Evolutionary conservation across 2,113 vertebrate genomes (phyloP).

Genomic region (Ailurus styani): DNA sequence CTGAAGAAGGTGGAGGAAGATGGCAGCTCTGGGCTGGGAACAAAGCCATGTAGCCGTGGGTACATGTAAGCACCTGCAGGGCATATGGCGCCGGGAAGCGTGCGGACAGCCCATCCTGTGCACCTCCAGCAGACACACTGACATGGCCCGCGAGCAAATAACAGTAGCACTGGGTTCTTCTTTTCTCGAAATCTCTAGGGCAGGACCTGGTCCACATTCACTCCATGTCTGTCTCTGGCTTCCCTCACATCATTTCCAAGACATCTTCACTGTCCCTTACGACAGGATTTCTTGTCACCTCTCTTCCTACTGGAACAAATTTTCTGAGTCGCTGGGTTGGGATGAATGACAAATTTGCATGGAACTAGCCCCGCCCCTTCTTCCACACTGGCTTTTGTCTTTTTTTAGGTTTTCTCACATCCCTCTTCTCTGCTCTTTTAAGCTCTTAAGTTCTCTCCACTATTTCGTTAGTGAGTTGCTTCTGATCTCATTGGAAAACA

Average conservation of each 20-base stretch:
- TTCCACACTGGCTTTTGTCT: neutral
- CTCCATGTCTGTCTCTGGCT: neutral
- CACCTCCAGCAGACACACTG: rapidly evolving
- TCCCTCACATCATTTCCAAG: neutral
- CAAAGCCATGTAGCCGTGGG: rapidly evolving
- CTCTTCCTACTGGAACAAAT: neutral
- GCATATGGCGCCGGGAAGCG: rapidly evolving
- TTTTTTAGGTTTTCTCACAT: constrained; percentile 33
- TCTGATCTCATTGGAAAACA: constrained; percentile 21
- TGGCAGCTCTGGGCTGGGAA: neutral
- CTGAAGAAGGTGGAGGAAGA: neutral
- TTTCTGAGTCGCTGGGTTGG: neutral
- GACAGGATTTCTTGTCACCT: neutral
- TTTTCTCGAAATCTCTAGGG: neutral
- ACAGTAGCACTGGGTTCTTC: rapidly evolving
- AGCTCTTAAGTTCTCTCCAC: neutral
- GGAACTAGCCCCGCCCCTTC: neutral
- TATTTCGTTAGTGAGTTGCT: neutral
- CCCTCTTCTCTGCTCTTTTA: neutral
- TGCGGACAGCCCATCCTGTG: rapidly evolving
- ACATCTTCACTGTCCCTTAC: neutral
- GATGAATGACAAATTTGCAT: neutral
- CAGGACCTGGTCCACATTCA: neutral
- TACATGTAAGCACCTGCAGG: neutral
- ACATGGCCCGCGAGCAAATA: rapidly evolving